Percentiles rank a stretch among this genome's conserved stretches.
Conservation (phyloP, 2,888 invertebrate genomes). For the Scaptomyza polygonia region DNA sequence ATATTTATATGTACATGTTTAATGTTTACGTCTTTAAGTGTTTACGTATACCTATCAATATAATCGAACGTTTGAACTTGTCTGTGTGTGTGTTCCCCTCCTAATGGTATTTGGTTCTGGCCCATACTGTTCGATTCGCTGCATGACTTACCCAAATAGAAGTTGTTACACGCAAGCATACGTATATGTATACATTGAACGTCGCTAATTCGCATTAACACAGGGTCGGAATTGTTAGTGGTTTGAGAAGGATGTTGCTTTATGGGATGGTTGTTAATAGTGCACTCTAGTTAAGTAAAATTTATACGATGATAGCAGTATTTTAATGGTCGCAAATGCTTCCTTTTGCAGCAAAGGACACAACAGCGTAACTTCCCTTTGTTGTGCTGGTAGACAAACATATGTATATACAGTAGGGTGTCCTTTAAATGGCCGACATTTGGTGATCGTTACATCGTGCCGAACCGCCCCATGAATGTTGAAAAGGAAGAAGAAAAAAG, state of each 20-base stretch:
- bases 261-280: background rate
- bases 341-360: no score
- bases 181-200: background rate
- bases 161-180: background rate
- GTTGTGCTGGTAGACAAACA: no score
- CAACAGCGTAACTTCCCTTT: no score
- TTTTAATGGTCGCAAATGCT: no score
- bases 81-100: constrained; percentile 2
- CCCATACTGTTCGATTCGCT: background rate
- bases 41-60: constrained; percentile 15
- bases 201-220: constrained; percentile 9
- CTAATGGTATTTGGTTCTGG: background rate
- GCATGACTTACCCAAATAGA: constrained; percentile 2
- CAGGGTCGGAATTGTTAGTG: background rate
- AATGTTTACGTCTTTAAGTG: constrained; percentile 19
- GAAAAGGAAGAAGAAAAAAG: no score
- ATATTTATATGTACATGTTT: constrained; percentile 14
- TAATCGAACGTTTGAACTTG: constrained; percentile 9
- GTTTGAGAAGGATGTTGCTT: background rate
- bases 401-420: no score
- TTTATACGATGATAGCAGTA: background rate
- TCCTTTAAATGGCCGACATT: no score
- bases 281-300: constrained; percentile 3
- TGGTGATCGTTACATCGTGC: no score
- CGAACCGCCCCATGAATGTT: no score